Base-by-base conservation (phyloP, 2,888 invertebrate genomes). In the Drosophila mulleri region DNA sequence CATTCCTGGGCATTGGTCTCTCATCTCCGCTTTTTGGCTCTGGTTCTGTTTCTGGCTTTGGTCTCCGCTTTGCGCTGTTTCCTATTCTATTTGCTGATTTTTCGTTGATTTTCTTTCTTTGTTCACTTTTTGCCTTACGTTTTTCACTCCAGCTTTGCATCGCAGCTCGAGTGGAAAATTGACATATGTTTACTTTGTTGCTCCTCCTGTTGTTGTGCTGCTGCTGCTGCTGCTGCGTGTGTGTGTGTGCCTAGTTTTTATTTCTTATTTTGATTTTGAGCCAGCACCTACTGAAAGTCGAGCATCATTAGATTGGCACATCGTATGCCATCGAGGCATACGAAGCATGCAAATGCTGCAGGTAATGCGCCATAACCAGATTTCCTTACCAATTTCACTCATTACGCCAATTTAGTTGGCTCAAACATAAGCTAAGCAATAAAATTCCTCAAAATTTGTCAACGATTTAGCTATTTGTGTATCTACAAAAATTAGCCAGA, bases 141-240 rank as follows among this genome's bases (percentile, higher is more conserved):
- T 78, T 89, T 86, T 77, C 75, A 83, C 78, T 86, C 80, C 62
- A 73, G 88, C 88, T 84, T 90, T 89, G 88, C 88, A 88, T 89
- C 83, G 83, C 85, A 83, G 78, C 78, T 88, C 90, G 75, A 88
- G 88, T 86, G 90, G 86, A 90, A 88, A 88, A 90, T 88, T 88
- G 88, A 89, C 90, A 89, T 88, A 89, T 88, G 89, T 90, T 90
- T 83, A 90, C 89, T 83, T 83, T 89, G 78, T 83, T 88, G 66
- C 67, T 68, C 48, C 57, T 60, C 61, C 26, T 59, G 52, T 67
- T 78, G 50, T 61, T 71, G 50, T 58, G 68, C 26, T 59, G 56
- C 52, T 65, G 23, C 39, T 12, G 16, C 26, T 58, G 68, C 23
- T 59, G 58, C 52, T 64, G 37, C 37, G 23, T 23, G 20, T 23